Evolutionary conservation across 64 coral and sea anemone genomes (phyloP).

Genomic region (Montipora cactus): DNA sequence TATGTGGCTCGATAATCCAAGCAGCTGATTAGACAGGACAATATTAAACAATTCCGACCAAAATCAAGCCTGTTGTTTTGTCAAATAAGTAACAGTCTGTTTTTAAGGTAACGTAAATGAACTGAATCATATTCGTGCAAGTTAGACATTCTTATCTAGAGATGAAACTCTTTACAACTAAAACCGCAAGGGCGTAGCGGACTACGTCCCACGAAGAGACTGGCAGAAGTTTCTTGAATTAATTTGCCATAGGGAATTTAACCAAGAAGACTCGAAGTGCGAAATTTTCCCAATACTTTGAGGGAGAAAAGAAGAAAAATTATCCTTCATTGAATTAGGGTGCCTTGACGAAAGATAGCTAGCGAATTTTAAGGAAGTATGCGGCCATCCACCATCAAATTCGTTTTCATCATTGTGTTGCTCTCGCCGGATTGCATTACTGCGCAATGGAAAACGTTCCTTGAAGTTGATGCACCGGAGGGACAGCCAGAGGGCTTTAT

Average conservation of each 20-base stretch:
- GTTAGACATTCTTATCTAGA: background rate
- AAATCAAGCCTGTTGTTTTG: background rate
- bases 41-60: too few species aligned
- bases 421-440: background rate
- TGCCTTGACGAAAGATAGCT: background rate
- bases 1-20: background rate
- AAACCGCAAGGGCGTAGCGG: background rate
- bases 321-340: background rate
- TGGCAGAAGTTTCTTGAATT: background rate
- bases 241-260: background rate
- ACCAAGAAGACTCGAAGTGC: background rate
- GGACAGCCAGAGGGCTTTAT: constrained; percentile 18
- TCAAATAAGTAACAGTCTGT: background rate
- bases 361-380: background rate
- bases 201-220: background rate
- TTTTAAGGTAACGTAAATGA: background rate
- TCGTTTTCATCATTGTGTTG: background rate
- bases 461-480: constrained; percentile 54
- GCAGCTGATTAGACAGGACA: background rate
- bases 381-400: background rate
- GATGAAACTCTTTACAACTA: background rate
- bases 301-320: background rate
- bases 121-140: background rate
- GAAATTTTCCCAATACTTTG: background rate
- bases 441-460: constrained; percentile 39